A percentile compares a stretch with the other conserved stretches of the same genome.
Evolutionary conservation across 2,888 invertebrate genomes (phyloP).

Genomic region (Heteromyza rotundicornis): DNA sequence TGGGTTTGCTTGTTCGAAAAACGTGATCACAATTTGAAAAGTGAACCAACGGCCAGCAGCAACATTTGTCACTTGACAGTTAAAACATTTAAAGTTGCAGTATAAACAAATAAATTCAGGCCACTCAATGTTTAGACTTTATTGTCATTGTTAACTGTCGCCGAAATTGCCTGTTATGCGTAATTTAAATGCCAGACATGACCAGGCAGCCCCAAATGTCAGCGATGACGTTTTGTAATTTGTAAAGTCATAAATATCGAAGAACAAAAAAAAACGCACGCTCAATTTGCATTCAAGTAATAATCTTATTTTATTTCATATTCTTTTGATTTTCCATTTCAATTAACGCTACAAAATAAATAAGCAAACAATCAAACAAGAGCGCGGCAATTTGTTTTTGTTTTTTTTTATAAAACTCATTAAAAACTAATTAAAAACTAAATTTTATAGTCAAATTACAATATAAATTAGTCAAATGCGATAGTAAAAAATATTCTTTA

Average conservation of each 20-base stretch:
- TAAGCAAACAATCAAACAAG: too few relatives aligned
- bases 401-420: neutral
- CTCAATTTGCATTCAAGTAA: neutral
- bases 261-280: too few relatives aligned
- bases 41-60: too few relatives aligned
- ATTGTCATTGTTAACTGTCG: conserved; percentile 55
- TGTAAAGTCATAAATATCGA: conserved; percentile 11
- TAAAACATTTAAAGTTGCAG: neutral
- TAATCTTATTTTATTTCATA: too few relatives aligned
- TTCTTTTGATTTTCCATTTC: too few relatives aligned
- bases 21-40: conserved; percentile 14
- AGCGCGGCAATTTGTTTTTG: neutral
- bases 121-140: conserved; percentile 36
- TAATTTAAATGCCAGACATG: conserved; percentile 54
- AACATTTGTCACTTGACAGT: conserved; percentile 12
- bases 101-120: conserved; percentile 20
- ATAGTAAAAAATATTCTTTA: too few relatives aligned
- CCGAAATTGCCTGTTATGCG: conserved; percentile 48
- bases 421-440: too few relatives aligned
- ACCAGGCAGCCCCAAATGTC: conserved; percentile 27
- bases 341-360: too few relatives aligned
- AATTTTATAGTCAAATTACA: too few relatives aligned
- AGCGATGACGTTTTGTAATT: conserved; percentile 13
- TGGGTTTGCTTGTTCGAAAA: neutral
- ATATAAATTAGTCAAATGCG: too few relatives aligned